These are phyloP conservation scores for Cotesia glomerata DNA, from an alignment of 1,140 invertebrate genomes.

Conservation along the genomic window DNA sequence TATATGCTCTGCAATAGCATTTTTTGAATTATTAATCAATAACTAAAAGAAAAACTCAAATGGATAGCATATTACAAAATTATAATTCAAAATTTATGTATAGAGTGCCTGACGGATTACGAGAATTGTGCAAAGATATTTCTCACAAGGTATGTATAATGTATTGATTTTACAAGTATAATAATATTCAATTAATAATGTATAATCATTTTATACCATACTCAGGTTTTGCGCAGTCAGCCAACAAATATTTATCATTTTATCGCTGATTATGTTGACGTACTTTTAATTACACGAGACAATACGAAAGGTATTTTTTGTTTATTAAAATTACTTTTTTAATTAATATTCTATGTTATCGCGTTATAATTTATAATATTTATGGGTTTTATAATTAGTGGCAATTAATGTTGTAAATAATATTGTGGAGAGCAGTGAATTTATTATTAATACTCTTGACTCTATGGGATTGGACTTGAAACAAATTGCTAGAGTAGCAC, in stretches of 20 bases:
- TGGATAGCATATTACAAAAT: slow-evolving; percentile 48
- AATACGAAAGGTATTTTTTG: slow-evolving; percentile 59
- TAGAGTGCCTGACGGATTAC: slow-evolving; percentile 68
- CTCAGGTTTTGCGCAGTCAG: slow-evolving; percentile 67
- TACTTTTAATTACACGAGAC: slow-evolving; percentile 72
- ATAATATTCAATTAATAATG: not conserved
- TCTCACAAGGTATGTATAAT: slow-evolving; percentile 66
- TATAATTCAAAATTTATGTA: slow-evolving; percentile 49
- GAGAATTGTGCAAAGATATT: slow-evolving; percentile 73
- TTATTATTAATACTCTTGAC: slow-evolving; percentile 55
- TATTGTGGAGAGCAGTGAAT: slow-evolving; percentile 55
- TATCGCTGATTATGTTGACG: slow-evolving; percentile 73
- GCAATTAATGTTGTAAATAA: slow-evolving; percentile 60
- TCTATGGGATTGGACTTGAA: slow-evolving; percentile 54
- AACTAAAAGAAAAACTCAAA: slow-evolving; percentile 29
- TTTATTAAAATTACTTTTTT: not conserved
- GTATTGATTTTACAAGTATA: slow-evolving; percentile 3
- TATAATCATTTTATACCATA: not conserved
- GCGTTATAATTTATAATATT: slow-evolving; percentile 1
- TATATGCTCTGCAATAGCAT: no score
- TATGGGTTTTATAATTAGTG: slow-evolving; percentile 43
- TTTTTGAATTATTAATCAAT: not conserved
- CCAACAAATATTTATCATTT: slow-evolving; percentile 69
- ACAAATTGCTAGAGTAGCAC: slow-evolving; percentile 56
- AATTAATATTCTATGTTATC: not conserved